A percentile compares a stretch with the other conserved stretches of the same genome.
These are phyloP conservation scores for Puntigrus tetrazona DNA, from an alignment of 2,113 vertebrate genomes.

Conservation along the genomic window DNA sequence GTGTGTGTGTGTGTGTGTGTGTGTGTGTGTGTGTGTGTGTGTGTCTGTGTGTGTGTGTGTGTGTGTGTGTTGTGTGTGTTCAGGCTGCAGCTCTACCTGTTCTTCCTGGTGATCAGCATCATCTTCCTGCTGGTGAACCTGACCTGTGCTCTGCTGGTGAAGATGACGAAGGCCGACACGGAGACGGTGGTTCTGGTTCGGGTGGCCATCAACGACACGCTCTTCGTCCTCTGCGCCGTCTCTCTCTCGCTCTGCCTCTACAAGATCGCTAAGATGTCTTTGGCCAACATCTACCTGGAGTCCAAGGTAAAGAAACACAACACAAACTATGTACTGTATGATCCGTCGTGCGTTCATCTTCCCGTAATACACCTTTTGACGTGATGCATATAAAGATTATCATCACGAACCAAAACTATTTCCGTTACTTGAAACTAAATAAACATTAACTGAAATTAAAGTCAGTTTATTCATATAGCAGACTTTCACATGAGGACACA, in stretches of 20 bases:
- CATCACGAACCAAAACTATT: too few species aligned
- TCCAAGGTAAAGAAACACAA: slow-evolving; percentile 74
- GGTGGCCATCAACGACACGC: slow-evolving; percentile 85
- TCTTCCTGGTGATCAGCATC: slow-evolving; percentile 87
- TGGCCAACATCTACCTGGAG: slow-evolving; percentile 88
- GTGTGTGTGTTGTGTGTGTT: too few species aligned
- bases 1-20: too few species aligned
- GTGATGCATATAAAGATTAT: neutral
- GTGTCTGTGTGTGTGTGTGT: too few species aligned
- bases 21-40: too few species aligned
- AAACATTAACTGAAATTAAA: too few species aligned
- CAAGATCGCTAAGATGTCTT: slow-evolving; percentile 90
- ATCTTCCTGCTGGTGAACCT: slow-evolving; percentile 93
- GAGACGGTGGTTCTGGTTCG: slow-evolving; percentile 83
- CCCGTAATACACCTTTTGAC: neutral
- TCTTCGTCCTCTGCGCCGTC: slow-evolving; percentile 86
- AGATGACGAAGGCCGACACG: slow-evolving; percentile 77
- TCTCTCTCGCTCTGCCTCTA: slow-evolving; percentile 87
- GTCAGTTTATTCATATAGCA: too few species aligned
- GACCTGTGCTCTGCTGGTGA: slow-evolving; percentile 90
- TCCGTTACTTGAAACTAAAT: too few species aligned
- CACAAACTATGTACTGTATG: too few species aligned
- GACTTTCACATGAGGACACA: too few species aligned
- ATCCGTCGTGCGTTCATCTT: too few species aligned
- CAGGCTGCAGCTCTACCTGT: slow-evolving; percentile 76